Conservation (phyloP, 2,797 vertebrate genomes). For the Eleutherodactylus coqui region DNA sequence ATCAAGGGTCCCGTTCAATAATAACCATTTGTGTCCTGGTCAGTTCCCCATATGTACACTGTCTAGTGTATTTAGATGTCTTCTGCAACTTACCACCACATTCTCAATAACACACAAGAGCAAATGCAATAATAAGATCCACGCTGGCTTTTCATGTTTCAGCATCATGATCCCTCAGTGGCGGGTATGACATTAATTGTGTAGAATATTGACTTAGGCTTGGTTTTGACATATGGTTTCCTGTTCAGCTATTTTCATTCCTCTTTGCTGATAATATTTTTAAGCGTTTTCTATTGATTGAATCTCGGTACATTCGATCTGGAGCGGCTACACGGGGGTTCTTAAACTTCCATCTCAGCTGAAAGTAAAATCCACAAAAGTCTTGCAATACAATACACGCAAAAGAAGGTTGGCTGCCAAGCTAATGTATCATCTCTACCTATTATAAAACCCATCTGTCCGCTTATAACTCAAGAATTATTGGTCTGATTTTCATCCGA, state of each 20-base stretch:
- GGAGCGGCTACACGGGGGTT: conserved; percentile 19
- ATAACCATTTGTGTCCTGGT: neutral
- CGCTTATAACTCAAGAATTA: no score
- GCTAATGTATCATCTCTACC: conserved; percentile 38
- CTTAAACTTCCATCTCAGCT: conserved; percentile 12
- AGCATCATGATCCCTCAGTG: neutral
- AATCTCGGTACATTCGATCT: conserved; percentile 35
- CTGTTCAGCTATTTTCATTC: conserved; percentile 5
- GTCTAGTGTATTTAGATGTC: neutral
- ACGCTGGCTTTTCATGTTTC: neutral
- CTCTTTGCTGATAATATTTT: neutral
- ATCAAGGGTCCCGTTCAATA: neutral
- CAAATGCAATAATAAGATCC: neutral
- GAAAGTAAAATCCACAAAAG: conserved; percentile 41
- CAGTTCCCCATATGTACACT: neutral
- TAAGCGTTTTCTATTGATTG: conserved; percentile 16
- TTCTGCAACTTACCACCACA: neutral
- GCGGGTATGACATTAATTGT: neutral
- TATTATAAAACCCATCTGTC: no score
- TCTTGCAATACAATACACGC: conserved; percentile 27
- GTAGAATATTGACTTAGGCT: conserved; percentile 14
- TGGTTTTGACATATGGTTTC: neutral
- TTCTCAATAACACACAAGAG: neutral
- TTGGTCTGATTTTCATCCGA: no score
- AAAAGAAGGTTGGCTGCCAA: conserved; percentile 1